A percentile compares a stretch with the other conserved stretches of the same genome.
Conservation (phyloP, 2,113 vertebrate genomes). For the Mirounga angustirostris region DNA sequence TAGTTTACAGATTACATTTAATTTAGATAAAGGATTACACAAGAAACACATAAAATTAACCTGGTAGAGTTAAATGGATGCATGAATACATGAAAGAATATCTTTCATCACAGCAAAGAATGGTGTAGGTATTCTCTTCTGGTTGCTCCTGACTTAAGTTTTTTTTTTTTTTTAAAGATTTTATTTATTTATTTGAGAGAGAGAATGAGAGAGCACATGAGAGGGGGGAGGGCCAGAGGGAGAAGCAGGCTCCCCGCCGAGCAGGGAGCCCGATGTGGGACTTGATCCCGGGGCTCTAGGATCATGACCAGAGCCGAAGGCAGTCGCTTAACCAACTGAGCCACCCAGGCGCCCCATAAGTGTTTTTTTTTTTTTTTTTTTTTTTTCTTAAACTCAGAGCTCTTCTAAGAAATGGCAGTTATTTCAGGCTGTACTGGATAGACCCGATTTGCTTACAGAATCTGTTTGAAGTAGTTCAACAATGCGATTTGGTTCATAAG, state of each 20-base stretch:
- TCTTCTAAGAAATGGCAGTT: neutral
- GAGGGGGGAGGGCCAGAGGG: no score
- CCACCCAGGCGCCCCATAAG: no score
- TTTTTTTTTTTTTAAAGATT: neutral
- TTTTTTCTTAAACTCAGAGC: neutral
- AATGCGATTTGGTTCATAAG: neutral
- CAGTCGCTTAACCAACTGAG: no score
- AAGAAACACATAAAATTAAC: neutral
- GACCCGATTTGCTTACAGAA: neutral
- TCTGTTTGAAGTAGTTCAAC: neutral
- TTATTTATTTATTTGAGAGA: no score
- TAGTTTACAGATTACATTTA: neutral
- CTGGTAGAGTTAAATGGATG: neutral
- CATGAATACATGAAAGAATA: neutral
- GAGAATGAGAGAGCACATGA: no score
- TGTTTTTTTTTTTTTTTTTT: neutral
- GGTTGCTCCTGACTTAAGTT: neutral
- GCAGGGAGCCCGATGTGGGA: no score
- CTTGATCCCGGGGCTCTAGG: no score
- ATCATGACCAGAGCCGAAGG: no score
- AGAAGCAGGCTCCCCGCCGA: no score
- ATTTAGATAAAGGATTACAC: constrained; percentile 51
- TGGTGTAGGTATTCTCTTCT: neutral
- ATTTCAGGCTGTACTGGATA: neutral
- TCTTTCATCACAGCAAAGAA: neutral